Percentiles rank a stretch among this genome's conserved stretches.
Evolutionary conservation across 2,888 invertebrate species (phyloP).

Genomic region (Orthosia incerta): DNA sequence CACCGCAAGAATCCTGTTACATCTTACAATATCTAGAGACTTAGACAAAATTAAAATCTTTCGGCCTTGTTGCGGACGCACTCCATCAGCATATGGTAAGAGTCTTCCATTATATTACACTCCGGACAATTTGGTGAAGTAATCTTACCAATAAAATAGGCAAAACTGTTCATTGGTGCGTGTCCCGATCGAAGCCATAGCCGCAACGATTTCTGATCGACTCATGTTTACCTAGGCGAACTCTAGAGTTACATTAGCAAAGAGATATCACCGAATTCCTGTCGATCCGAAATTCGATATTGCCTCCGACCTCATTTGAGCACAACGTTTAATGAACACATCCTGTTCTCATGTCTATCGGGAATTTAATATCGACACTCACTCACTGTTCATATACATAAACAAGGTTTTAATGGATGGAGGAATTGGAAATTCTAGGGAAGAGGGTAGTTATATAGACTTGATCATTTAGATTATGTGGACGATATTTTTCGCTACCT

Average conservation of each 20-base stretch:
- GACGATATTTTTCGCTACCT: background rate
- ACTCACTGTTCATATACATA: conserved; percentile 16
- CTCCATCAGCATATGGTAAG: too few relatives aligned
- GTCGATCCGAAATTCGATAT: background rate
- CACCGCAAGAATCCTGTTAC: too few relatives aligned
- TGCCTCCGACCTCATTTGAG: conserved; percentile 17
- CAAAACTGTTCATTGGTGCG: too few relatives aligned
- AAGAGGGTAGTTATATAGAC: background rate
- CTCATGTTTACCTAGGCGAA: too few relatives aligned
- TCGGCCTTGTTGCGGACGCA: too few relatives aligned
- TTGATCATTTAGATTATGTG: background rate
- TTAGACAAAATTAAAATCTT: too few relatives aligned
- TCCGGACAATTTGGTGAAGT: too few relatives aligned
- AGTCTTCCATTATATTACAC: too few relatives aligned
- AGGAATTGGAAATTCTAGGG: conserved; percentile 16
- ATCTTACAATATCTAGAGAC: too few relatives aligned
- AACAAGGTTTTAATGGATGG: conserved; percentile 16
- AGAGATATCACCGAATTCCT: conserved; percentile 1
- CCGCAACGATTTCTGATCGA: too few relatives aligned
- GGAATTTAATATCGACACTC: conserved; percentile 49
- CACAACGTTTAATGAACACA: conserved; percentile 36
- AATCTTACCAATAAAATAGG: too few relatives aligned
- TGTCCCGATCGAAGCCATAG: too few relatives aligned
- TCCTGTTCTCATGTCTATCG: conserved; percentile 3
- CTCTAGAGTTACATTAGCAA: background rate